Conservation (phyloP, 2,888 invertebrate species). For the Cotesia congregata region DNA sequence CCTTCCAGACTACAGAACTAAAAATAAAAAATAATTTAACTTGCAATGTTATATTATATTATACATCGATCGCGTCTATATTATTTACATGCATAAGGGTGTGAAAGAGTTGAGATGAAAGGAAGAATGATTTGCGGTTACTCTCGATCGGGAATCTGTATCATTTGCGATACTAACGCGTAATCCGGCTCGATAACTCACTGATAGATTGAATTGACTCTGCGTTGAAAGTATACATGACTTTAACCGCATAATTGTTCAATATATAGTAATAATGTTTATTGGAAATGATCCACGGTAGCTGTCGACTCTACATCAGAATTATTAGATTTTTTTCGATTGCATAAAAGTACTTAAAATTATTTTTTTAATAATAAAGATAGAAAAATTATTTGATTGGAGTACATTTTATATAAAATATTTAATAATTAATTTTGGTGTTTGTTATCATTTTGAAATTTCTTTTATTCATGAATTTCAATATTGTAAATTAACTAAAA, state of each 20-base stretch:
- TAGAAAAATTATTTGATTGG: no score
- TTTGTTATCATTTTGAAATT: no score
- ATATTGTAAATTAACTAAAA: no score
- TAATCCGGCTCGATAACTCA: not conserved
- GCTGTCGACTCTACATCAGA: no score
- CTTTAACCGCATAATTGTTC: not conserved
- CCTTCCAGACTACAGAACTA: not conserved
- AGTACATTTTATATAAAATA: no score
- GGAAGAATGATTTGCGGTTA: slow-evolving; percentile 57
- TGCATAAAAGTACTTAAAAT: no score
- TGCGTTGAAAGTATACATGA: not conserved
- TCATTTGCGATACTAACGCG: slow-evolving; percentile 41
- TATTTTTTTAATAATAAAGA: no score
- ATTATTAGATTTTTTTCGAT: no score
- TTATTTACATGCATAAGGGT: slow-evolving; percentile 60
- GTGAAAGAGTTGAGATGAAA: slow-evolving; percentile 40
- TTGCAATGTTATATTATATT: slow-evolving; percentile 45
- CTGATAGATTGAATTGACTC: slow-evolving; percentile 63
- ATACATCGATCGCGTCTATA: slow-evolving; percentile 58
- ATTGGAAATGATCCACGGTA: not conserved
- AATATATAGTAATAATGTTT: not conserved
- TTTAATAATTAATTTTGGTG: no score
- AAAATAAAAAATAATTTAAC: slow-evolving; percentile 9
- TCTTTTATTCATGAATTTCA: no score
- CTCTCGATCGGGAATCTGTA: slow-evolving; percentile 14